Evolutionary conservation across 2,113 vertebrate genomes (phyloP), one percentile per base, ranked within the genome.

Genomic region (Toxostoma redivivum): DNA sequence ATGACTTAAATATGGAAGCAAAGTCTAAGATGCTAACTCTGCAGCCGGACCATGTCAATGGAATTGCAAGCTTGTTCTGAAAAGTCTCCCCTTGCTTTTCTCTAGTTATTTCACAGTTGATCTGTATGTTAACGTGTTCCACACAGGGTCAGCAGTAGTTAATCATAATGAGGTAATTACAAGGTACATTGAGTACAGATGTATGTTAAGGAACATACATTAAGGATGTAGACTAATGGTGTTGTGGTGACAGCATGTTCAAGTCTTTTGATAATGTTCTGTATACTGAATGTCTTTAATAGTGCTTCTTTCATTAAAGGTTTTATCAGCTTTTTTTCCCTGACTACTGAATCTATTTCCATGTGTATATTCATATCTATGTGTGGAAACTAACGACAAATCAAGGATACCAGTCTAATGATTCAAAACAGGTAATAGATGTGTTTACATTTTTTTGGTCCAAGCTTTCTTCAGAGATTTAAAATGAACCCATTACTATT

Each of bases 101-200:
- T 56, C 88, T n/a, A 73, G 67, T 87, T 93, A 78, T 90, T 95
- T 94, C 85, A 74, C 92, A 81, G 87, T 95, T 90, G 64, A 51
- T 95, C 40, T 95, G 28, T 74, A 83, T 64, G 85, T 82, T 94
- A 93, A 90, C 90, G 35, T 94, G 90, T 78, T 94, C 71, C 80
- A 88, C 90, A 64, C 76, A 92, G 72, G 92, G 92, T 96, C 96
- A 96, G 90, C 64, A 88, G 90, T 96, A 96, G 93, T 96, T 96
- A 96, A 90, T 90, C 76, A 61, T 96, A 95, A 96, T 94, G 93
- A 97, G 90, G 92, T 96, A 96, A 96, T 97, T 97, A 95, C 93
- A 97, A 96, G 95, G 90, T 97, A 97, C 94, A 96, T 94, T 96
- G 93, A 95, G 76, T 96, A 96, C 72, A 85, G 90, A 96, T 95